Evolutionary conservation across 1,140 invertebrate genomes (phyloP), one percentile per base, ranked within the genome.

Genomic region (Tetragnatha versicolor): DNA sequence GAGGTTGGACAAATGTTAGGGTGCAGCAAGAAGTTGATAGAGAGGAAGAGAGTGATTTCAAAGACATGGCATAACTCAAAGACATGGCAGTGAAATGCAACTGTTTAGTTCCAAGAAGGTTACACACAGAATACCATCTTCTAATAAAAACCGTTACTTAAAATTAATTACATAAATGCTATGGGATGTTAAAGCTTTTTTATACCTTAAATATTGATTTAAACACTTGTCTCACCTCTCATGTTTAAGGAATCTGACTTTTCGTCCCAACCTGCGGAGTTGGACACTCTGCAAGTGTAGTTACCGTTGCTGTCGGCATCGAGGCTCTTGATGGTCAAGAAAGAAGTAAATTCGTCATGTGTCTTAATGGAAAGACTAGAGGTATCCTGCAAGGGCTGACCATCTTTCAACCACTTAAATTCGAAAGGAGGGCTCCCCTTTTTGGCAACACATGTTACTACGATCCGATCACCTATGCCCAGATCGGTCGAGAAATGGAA

Each of bases 381-480:
- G 35, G 37, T 35, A 2, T 45, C 65, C 14, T 77, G 22, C 60
- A 63, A 6, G 0, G 3, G 17, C 35, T 47, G 22, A 10, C 31
- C 55, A 47, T 70, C 33, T 53, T 83, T 82, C 2, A 76, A 53
- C 82, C 82, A 83, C 81, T 22, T 9, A 22, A 83, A 80, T 6
- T 80, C 47, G 14, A 83, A 81, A 20, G 82, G 82, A 25, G 77
- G 58, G 76, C 82, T 81, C 3, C 82, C 82, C 31, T 70, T 58
- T 1, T 70, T 45, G 6, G 82, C 76, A 17, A 63, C n/a, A 53
- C 82, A 83, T 7, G 89, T 89, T 35, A 92, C 85, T 82, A 88
- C 87, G 35, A 87, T 87, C 79, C 88, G 86, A 75, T 88, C 92
- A 37, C 92, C 92, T 6, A 25, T 17, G 1, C 42, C 61, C 14